Conservation (phyloP, 2,797 vertebrate genomes). For the Peromyscus nudipes region DNA sequence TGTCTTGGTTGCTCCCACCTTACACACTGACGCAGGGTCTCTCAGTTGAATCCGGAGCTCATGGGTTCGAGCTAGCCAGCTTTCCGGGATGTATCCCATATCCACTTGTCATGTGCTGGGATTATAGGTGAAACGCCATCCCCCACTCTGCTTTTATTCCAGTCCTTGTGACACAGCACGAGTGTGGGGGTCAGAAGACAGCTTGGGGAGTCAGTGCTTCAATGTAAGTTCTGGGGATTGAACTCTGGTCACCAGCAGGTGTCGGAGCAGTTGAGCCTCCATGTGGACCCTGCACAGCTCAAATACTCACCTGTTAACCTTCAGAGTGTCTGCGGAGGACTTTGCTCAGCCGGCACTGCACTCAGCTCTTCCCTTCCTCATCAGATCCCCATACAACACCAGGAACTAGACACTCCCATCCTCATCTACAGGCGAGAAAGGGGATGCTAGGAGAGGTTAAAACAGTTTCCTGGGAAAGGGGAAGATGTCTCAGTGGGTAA, state of each 20-base stretch:
- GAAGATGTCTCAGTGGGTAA: background rate
- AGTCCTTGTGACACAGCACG: fast-evolving
- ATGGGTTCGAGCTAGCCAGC: background rate
- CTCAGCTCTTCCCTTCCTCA: background rate
- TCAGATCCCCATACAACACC: fast-evolving
- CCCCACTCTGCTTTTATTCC: background rate
- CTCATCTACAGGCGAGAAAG: background rate
- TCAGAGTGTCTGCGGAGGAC: background rate
- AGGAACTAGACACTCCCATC: background rate
- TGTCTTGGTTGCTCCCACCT: background rate
- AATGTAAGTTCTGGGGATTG: background rate
- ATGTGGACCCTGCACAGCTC: background rate
- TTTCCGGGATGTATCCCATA: background rate
- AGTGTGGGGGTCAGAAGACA: background rate
- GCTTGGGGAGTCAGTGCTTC: background rate
- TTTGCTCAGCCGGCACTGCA: background rate
- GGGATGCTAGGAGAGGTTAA: background rate
- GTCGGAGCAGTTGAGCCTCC: background rate
- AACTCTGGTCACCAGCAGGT: background rate
- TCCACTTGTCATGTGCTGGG: background rate
- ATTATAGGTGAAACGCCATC: background rate
- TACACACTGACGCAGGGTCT: background rate
- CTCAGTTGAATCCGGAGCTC: background rate
- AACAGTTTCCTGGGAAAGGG: background rate
- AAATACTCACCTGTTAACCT: background rate